Conservation (phyloP, 2,888 invertebrate species). For the Steinernema hermaphroditum region DNA sequence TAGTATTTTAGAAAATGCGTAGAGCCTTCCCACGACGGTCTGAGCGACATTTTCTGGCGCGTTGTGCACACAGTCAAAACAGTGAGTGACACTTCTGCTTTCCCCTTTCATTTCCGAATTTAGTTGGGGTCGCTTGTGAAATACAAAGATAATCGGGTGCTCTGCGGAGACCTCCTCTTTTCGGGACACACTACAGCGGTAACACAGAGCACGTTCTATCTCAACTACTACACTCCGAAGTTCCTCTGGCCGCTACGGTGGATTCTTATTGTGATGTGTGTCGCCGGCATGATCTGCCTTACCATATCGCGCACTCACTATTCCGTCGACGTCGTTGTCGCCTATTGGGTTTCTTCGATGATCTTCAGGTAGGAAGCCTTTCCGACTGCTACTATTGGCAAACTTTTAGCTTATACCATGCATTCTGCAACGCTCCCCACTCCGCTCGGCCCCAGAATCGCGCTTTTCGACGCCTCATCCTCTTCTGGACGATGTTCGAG, state of each 20-base stretch:
- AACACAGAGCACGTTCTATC: conserved; percentile 49
- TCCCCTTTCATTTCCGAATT: not conserved
- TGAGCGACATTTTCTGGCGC: not conserved
- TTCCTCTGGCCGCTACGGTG: conserved; percentile 9
- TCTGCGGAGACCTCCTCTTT: conserved; percentile 60
- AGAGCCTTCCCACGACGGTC: not conserved
- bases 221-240: conserved; percentile 52
- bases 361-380: conserved; percentile 48
- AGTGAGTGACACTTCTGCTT: not conserved
- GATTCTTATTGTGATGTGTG: conserved; percentile 24
- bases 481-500: conserved; percentile 33
- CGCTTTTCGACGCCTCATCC: conserved; percentile 32
- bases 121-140: not conserved
- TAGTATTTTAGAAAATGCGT: not conserved
- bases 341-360: conserved; percentile 53
- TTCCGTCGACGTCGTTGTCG: conserved; percentile 57
- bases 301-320: conserved; percentile 57
- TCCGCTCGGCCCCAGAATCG: conserved; percentile 19
- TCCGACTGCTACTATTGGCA: not conserved
- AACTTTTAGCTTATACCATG: conserved; percentile 31
- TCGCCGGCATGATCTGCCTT: conserved; percentile 50
- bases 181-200: conserved; percentile 57
- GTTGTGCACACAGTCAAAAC: not conserved
- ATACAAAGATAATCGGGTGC: conserved; percentile 36
- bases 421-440: conserved; percentile 26